Conservation (phyloP, 2,113 vertebrate species). For the Paracanthobrama guichenoti region DNA sequence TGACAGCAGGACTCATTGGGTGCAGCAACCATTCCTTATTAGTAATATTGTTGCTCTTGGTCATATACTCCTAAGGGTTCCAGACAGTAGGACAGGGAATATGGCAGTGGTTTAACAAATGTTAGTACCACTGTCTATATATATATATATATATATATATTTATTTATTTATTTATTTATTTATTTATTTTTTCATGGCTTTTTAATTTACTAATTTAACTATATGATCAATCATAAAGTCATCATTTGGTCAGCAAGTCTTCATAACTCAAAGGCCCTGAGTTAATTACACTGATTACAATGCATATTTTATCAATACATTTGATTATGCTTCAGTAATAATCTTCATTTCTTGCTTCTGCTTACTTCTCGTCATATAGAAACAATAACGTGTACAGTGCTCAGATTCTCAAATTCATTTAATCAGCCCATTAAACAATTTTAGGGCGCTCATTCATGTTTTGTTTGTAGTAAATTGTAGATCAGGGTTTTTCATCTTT, state of each 20-base stretch:
- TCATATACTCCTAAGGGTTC: background rate
- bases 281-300: constrained; percentile 21
- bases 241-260: background rate
- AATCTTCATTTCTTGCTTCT: background rate
- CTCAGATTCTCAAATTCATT: background rate
- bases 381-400: background rate
- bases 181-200: background rate
- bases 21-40: background rate
- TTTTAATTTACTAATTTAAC: background rate
- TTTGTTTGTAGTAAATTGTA: no score
- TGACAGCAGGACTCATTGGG: background rate
- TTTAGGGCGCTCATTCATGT: background rate
- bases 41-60: background rate
- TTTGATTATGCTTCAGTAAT: background rate
- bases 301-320: background rate
- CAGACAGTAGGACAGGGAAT: background rate
- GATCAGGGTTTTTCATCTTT: no score
- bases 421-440: background rate
- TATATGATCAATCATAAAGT: background rate
- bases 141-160: no score
- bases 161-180: no score
- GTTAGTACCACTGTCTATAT: background rate
- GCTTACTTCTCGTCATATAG: constrained; percentile 5
- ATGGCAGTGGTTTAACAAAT: background rate
- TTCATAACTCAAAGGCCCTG: background rate